phyloP scores from a whole-genome alignment of 2,113 vertebrate genomes.

The Marmota flaviventris region DNA sequence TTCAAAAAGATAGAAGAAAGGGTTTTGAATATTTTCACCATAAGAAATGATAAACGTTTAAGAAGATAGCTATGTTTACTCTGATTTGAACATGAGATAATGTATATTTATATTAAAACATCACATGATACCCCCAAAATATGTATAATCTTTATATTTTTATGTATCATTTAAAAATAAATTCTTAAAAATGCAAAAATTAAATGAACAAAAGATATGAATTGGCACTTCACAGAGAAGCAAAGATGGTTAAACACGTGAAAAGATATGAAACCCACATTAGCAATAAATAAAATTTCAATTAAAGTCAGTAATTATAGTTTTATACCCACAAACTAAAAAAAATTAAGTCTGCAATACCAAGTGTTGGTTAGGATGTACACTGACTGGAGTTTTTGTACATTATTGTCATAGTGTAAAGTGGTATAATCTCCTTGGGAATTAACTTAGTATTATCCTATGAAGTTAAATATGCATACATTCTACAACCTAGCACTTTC shows the following conservation, averaged over 20 bases:
- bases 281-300: background rate
- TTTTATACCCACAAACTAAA: too few species aligned
- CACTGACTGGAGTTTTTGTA: constrained; percentile 40
- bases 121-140: too few species aligned
- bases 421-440: too few species aligned
- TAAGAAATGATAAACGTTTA: too few species aligned
- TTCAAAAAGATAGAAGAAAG: too few species aligned
- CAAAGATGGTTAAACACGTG: constrained; percentile 11
- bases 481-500: background rate
- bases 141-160: background rate
- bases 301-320: too few species aligned
- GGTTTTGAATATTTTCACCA: too few species aligned
- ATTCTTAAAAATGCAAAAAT: background rate
- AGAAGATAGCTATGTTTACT: too few species aligned
- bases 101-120: too few species aligned
- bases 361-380: background rate
- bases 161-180: background rate
- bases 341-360: too few species aligned
- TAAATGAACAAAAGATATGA: constrained; percentile 11
- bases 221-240: background rate
- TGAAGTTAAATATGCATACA: background rate
- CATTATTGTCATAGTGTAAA: background rate
- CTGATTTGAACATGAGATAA: too few species aligned
- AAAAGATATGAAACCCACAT: constrained; percentile 42
- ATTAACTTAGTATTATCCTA: too few species aligned